These are phyloP conservation scores for Pseudorhiza aurosa DNA, from an alignment of 30 jellyfish, hydroid and myxozoan species.

Conservation along the genomic window DNA sequence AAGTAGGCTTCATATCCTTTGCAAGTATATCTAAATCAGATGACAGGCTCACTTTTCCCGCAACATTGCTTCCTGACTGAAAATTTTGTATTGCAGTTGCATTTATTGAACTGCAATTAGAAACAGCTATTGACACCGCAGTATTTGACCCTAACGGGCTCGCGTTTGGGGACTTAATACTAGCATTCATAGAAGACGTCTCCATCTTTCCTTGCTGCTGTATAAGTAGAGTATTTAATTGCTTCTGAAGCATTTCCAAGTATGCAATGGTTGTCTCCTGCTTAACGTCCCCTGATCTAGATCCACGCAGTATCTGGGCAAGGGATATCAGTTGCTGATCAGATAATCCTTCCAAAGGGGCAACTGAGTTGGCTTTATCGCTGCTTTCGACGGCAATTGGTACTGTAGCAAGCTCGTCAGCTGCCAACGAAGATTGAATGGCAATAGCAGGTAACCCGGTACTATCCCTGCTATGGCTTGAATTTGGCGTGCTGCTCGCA, in stretches of 20 bases:
- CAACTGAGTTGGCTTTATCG: conserved; percentile 14
- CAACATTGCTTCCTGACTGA: too few relatives aligned
- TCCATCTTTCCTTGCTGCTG: conserved; percentile 72
- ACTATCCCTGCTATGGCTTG: not conserved
- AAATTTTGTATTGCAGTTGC: too few relatives aligned
- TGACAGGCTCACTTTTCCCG: too few relatives aligned
- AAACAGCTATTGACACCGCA: not conserved
- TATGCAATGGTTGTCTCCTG: conserved; percentile 88
- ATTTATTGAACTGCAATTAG: too few relatives aligned
- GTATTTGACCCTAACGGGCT: not conserved
- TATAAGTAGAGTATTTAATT: conserved; percentile 49
- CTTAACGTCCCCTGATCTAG: conserved; percentile 54
- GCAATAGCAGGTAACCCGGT: not conserved
- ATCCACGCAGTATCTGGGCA: conserved; percentile 78
- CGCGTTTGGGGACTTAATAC: not conserved
- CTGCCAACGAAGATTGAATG: not conserved
- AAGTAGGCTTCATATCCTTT: too few relatives aligned
- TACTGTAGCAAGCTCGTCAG: not conserved
- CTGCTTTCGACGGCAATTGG: not conserved
- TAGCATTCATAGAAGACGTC: not conserved
- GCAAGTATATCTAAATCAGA: too few relatives aligned
- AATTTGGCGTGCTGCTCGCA: not conserved
- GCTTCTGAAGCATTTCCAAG: conserved; percentile 92
- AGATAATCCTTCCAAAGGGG: conserved; percentile 65
- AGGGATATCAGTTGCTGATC: conserved; percentile 82